Percentiles rank a stretch among this genome's conserved stretches.
These are phyloP conservation scores for Acanthacorydalis orientalis DNA, from an alignment of 2,888 invertebrate genomes.

Conservation along the genomic window DNA sequence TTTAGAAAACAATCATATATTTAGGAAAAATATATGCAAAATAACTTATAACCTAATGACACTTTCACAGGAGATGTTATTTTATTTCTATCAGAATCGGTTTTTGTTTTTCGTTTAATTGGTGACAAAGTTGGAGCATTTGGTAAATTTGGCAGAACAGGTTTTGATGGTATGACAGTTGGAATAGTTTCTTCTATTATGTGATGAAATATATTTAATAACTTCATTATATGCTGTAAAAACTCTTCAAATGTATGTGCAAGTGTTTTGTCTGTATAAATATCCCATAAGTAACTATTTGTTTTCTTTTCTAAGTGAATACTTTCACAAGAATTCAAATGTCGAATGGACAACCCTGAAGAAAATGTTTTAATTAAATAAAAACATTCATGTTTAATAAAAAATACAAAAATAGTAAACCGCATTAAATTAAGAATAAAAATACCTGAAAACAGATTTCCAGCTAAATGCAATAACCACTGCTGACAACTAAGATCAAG, in stretches of 20 bases:
- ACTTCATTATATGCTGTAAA: conserved; percentile 46
- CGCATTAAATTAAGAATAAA: neutral
- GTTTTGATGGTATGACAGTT: conserved; percentile 29
- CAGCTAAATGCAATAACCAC: conserved; percentile 31
- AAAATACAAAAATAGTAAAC: conserved; percentile 1
- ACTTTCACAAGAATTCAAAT: conserved; percentile 9
- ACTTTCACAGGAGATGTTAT: conserved; percentile 10
- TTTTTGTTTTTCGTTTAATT: conserved; percentile 24
- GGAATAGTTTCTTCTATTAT: conserved; percentile 54
- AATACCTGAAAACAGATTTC: conserved; percentile 38
- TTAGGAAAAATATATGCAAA: too few relatives aligned
- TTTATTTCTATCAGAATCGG: conserved; percentile 20
- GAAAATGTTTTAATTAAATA: neutral
- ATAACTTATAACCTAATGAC: too few relatives aligned
- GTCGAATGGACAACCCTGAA: conserved; percentile 11
- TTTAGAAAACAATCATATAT: neutral
- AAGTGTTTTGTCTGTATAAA: conserved; percentile 26
- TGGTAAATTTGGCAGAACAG: conserved; percentile 37
- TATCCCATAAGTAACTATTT: conserved; percentile 20
- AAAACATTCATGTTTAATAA: neutral
- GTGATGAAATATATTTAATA: conserved; percentile 59
- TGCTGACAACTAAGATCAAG: conserved; percentile 34
- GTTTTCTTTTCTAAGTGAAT: conserved; percentile 2
- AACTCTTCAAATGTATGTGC: conserved; percentile 43
- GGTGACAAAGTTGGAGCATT: conserved; percentile 27